phyloP scores from a whole-genome alignment of 2,113 vertebrate species.

The Conger conger region DNA sequence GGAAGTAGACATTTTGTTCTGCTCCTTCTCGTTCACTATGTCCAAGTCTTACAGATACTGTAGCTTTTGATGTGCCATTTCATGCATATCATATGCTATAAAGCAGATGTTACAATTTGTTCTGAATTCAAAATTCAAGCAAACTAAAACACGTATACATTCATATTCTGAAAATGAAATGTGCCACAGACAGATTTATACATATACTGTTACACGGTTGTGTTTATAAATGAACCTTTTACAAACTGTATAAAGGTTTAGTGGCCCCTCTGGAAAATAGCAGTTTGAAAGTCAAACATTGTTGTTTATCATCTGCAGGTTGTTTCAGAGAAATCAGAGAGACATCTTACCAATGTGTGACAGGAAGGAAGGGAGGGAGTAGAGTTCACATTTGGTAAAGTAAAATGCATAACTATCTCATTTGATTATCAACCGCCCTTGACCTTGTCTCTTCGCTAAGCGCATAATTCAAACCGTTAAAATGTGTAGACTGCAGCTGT shows the following conservation, averaged over 20 bases:
- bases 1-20: not conserved
- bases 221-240: too few species aligned
- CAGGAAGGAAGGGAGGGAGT: not conserved
- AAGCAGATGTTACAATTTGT: not conserved
- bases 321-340: not conserved
- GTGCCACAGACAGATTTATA: not conserved
- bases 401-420: constrained; percentile 21
- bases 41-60: too few species aligned
- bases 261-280: too few species aligned
- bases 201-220: too few species aligned
- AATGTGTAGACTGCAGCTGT: not conserved
- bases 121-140: not conserved
- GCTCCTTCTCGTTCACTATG: not conserved
- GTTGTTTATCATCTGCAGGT: not conserved
- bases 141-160: not conserved
- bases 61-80: not conserved
- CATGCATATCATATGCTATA: not conserved
- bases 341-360: not conserved
- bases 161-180: not conserved
- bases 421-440: constrained; percentile 51
- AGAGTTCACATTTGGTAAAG: not conserved
- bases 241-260: too few species aligned
- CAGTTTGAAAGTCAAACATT: not conserved
- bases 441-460: not conserved
- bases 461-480: not conserved